These are phyloP conservation scores for Meteorus colon DNA, from an alignment of 2,888 invertebrate genomes.

Conservation along the genomic window DNA sequence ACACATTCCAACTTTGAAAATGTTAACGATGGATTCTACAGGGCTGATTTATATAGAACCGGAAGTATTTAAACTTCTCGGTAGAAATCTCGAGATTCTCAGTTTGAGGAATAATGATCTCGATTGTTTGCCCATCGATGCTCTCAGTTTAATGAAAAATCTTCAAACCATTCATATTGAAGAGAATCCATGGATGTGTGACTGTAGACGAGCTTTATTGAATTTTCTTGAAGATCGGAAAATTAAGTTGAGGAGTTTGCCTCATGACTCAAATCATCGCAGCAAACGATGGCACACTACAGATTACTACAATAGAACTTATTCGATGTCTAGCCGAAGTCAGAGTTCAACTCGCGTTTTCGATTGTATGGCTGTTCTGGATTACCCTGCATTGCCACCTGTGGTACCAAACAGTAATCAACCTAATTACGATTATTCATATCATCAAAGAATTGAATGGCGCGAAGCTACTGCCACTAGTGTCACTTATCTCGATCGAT, in stretches of 20 bases:
- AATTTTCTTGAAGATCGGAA: conserved; percentile 51
- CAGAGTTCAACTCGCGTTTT: conserved; percentile 20
- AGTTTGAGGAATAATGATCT: conserved; percentile 63
- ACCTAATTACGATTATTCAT: conserved; percentile 25
- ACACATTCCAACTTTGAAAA: conserved; percentile 53
- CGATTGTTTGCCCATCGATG: conserved; percentile 60
- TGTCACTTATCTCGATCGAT: conserved; percentile 51
- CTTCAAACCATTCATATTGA: conserved; percentile 58
- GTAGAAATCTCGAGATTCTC: conserved; percentile 55
- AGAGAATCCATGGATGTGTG: conserved; percentile 64
- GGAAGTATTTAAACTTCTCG: conserved; percentile 52
- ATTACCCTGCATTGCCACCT: conserved; percentile 52
- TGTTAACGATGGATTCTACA: conserved; percentile 57
- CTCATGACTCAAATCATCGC: conserved; percentile 23
- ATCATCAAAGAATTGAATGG: conserved; percentile 49
- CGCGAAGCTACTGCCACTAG: conserved; percentile 42
- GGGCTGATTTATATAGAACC: conserved; percentile 58
- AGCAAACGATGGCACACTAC: conserved; percentile 12
- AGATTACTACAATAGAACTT: conserved; percentile 24
- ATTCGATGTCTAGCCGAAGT: neutral
- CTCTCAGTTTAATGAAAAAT: conserved; percentile 50
- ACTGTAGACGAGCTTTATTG: conserved; percentile 54
- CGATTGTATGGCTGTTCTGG: conserved; percentile 59
- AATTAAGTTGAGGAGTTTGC: conserved; percentile 48
- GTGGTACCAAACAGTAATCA: neutral